These are phyloP conservation scores for Alethe castanea DNA, from an alignment of 2,113 vertebrate genomes.

Conservation along the genomic window DNA sequence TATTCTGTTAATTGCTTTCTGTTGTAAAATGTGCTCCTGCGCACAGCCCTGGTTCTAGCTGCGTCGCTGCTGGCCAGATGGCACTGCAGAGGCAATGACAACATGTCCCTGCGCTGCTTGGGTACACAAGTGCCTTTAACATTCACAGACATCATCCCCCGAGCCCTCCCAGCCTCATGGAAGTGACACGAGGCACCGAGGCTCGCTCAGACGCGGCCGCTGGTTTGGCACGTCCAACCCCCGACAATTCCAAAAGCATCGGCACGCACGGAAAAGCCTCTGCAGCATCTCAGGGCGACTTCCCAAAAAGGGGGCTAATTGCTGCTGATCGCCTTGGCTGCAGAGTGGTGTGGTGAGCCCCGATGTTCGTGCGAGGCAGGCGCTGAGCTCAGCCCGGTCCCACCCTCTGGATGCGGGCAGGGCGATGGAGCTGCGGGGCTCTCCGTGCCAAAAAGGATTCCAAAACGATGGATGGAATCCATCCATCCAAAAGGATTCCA, in stretches of 20 bases:
- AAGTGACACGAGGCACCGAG: background rate
- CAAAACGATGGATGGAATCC: background rate
- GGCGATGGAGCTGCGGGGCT: background rate
- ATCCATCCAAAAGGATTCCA: background rate
- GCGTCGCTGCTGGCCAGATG: conserved; percentile 45
- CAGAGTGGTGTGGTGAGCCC: rapidly evolving
- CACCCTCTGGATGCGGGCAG: rapidly evolving
- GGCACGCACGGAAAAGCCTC: background rate
- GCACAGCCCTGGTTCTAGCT: background rate
- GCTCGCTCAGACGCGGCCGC: background rate
- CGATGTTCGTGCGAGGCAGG: background rate
- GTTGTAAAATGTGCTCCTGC: conserved; percentile 46
- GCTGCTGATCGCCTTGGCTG: background rate
- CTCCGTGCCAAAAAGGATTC: background rate
- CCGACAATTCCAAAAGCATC: background rate
- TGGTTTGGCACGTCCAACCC: background rate
- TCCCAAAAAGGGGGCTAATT: background rate
- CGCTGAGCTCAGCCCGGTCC: background rate
- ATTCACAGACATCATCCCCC: background rate
- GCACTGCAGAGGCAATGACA: conserved; percentile 28
- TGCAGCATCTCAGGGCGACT: background rate
- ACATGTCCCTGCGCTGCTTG: background rate
- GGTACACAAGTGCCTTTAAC: background rate
- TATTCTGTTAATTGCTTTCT: conserved; percentile 67
- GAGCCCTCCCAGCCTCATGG: background rate